Evolutionary conservation across 2,797 vertebrate genomes (phyloP).

Genomic region (Pelobates cultripes): DNA sequence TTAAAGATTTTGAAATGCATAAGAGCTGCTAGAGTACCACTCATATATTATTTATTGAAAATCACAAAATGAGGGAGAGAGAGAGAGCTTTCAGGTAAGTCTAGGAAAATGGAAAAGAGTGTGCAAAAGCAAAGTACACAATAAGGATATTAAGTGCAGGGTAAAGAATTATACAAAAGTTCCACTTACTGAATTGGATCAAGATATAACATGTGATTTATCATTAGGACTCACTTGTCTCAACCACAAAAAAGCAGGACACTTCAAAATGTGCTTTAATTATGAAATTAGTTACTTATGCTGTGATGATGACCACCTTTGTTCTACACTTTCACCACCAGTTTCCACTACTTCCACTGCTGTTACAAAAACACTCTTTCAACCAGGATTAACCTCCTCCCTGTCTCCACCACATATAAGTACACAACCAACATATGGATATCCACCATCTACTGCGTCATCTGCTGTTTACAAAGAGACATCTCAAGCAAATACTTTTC

Average conservation of each 20-base stretch:
- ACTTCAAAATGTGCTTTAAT: neutral
- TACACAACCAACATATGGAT: too few species aligned
- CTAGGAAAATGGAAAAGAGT: neutral
- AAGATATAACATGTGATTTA: neutral
- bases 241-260: neutral
- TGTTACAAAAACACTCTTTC: neutral
- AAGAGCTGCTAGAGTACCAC: too few species aligned
- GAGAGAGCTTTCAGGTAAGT: conserved; percentile 2
- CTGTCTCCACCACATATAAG: neutral
- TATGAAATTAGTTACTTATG: conserved; percentile 6
- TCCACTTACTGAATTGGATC: neutral
- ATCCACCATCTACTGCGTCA: too few species aligned
- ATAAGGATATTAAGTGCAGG: neutral
- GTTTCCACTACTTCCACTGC: neutral
- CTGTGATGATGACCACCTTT: conserved; percentile 3
- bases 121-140: conserved; percentile 1
- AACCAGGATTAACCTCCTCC: too few species aligned
- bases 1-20: too few species aligned
- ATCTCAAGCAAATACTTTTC: too few species aligned
- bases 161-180: neutral
- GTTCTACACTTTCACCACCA: neutral
- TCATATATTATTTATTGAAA: neutral
- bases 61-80: conserved; percentile 3
- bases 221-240: neutral
- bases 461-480: too few species aligned